phyloP scores from a whole-genome alignment of 1,140 invertebrate genomes.

The Glossosoma conforme region DNA sequence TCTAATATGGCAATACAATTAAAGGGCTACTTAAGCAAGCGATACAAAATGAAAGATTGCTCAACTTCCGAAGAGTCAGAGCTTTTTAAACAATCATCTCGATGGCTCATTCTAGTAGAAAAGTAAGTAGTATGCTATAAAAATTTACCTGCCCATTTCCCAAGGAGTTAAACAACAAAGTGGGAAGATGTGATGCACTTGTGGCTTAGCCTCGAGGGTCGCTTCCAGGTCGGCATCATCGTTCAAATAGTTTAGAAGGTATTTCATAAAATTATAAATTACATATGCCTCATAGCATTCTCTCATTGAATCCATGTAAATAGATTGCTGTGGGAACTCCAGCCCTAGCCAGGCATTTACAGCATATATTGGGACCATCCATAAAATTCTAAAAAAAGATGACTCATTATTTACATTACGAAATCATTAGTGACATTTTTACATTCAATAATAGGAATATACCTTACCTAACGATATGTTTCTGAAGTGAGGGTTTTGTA shows the following conservation, averaged over 20 bases:
- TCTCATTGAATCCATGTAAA: conserved; percentile 86
- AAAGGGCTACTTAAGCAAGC: background rate
- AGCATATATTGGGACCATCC: conserved; percentile 98
- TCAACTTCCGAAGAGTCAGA: too few species aligned
- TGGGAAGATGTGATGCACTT: conserved; percentile 80
- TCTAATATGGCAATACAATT: background rate
- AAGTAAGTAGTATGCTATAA: too few species aligned
- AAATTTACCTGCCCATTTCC: conserved; percentile 75
- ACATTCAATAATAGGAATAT: too few species aligned
- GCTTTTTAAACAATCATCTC: too few species aligned
- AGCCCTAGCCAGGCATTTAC: conserved; percentile 87
- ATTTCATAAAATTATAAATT: conserved; percentile 97
- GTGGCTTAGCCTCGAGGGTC: conserved; percentile 75
- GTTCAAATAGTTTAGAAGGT: conserved; percentile 85
- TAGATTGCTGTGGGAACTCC: conserved; percentile 75
- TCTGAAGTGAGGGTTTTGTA: conserved; percentile 87
- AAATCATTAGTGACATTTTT: too few species aligned
- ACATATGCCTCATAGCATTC: conserved; percentile 97
- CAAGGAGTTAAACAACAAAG: conserved; percentile 79
- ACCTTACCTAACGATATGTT: conserved; percentile 90
- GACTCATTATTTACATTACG: conserved; percentile 1
- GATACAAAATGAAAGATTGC: too few species aligned
- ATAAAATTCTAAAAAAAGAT: conserved; percentile 73
- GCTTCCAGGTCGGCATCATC: conserved; percentile 77
- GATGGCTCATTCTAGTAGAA: too few species aligned